Percentiles rank a stretch among this genome's conserved stretches.
phyloP scores from a whole-genome alignment of 1,140 invertebrate species.

The Vanessa atalanta region DNA sequence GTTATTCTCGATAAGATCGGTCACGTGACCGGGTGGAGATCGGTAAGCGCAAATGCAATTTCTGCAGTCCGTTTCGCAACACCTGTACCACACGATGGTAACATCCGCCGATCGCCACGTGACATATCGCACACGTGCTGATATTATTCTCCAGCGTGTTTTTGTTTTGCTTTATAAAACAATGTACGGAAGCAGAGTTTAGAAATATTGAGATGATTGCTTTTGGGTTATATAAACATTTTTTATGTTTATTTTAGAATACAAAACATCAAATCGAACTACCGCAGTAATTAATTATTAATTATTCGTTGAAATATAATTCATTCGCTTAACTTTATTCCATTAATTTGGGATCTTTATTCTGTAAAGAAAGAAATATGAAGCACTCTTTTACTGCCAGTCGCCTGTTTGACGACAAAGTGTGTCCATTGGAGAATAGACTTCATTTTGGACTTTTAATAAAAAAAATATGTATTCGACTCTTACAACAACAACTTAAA shows the following conservation, averaged over 20 bases:
- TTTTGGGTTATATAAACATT: background rate
- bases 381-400: too few relatives aligned
- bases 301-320: too few relatives aligned
- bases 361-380: too few relatives aligned
- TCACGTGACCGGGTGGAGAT: constrained; percentile 2
- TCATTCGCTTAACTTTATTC: too few relatives aligned
- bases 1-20: background rate
- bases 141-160: constrained; percentile 17
- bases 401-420: too few relatives aligned
- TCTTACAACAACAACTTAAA: too few relatives aligned
- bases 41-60: background rate
- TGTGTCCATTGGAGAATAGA: too few relatives aligned
- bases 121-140: constrained; percentile 43
- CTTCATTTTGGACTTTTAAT: too few relatives aligned
- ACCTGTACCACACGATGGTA: constrained; percentile 20
- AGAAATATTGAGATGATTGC: background rate
- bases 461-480: background rate
- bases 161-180: constrained; percentile 20
- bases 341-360: too few relatives aligned
- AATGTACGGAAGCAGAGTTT: constrained; percentile 7
- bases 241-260: too few relatives aligned
- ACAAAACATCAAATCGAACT: too few relatives aligned
- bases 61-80: constrained; percentile 46
- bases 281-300: too few relatives aligned
- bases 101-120: constrained; percentile 46